These are phyloP conservation scores for Sebastes vulpes DNA, from an alignment of 2,797 vertebrate genomes.

Conservation along the genomic window DNA sequence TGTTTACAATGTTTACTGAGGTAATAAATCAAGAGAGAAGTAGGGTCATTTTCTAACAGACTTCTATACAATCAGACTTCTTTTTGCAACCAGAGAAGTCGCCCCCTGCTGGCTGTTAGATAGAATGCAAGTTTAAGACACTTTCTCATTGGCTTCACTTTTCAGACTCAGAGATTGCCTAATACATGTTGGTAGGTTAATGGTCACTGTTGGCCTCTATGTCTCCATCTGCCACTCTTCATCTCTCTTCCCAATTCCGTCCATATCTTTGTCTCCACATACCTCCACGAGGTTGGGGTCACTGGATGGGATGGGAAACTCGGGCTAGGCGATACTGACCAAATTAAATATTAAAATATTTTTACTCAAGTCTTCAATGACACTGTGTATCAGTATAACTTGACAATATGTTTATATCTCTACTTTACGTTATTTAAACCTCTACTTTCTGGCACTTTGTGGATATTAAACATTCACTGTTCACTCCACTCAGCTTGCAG, in stretches of 20 bases:
- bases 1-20: too few species aligned
- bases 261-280: not conserved
- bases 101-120: too few species aligned
- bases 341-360: not conserved
- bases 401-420: not conserved
- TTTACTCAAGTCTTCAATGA: not conserved
- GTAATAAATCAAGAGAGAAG: too few species aligned
- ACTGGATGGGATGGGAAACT: not conserved
- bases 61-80: too few species aligned
- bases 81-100: too few species aligned
- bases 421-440: not conserved
- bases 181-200: not conserved
- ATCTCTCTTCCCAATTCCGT: not conserved
- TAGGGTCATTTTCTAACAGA: fast-evolving
- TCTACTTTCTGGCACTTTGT: not conserved
- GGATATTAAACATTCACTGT: not conserved
- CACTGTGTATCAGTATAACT: not conserved
- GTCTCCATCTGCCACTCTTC: not conserved
- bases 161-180: too few species aligned
- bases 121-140: too few species aligned
- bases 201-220: too few species aligned
- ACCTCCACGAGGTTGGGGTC: too few species aligned
- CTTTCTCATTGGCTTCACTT: too few species aligned
- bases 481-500: not conserved
- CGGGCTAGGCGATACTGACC: not conserved